Base-by-base conservation (phyloP, 1,140 invertebrate species). In the Drosophila setifemur region DNA sequence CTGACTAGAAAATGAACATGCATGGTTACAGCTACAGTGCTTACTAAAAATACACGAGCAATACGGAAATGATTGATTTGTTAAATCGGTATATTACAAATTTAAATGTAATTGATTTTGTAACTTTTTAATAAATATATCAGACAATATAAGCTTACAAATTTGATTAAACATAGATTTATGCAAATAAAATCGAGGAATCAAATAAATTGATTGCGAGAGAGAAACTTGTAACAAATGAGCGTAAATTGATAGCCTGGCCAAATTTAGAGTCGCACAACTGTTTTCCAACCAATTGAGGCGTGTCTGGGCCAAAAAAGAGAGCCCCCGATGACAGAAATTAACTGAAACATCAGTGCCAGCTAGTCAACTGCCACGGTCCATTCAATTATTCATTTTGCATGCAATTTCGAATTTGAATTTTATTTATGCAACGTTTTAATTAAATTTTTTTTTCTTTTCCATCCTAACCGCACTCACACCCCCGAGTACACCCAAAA, bases 321-420 rank as follows among this genome's bases (percentile, higher is more conserved):
- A 23, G 11, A n/a, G 39, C 45, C 12, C 45, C 12, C 26, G 26
- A 6, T 31, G 35, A 42, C 45, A 43, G 28, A 66, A 43, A 66
- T 66, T 52, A 67, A 52, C 37, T 66, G 66, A 67, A 67, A 50
- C 44, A 50, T 52, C 45, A 42, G 45, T 50, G 45, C 37, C 52
- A 58, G 28, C 45, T 44, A 67, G 61, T 67, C 47, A 70, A 78
- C 54, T 54, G 63, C 69, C 60, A 61, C 54, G 49, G 53, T 68
- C 35, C 55, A 79, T 79, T 83, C 81, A 83, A 83, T 83, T 83
- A 83, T 85, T 67, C 74, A 83, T 85, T 78, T 79, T 67, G 77
- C 60, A 67, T 75, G 66, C 66, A 82, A 72, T 81, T 72, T 50
- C 26, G 19, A 79, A 74, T 79, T 64, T 71, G 66, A 78, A 74